Evolutionary conservation across 2,888 invertebrate genomes (phyloP), one percentile per base, ranked within the genome.

Genomic region (Nomada goodeniana): DNA sequence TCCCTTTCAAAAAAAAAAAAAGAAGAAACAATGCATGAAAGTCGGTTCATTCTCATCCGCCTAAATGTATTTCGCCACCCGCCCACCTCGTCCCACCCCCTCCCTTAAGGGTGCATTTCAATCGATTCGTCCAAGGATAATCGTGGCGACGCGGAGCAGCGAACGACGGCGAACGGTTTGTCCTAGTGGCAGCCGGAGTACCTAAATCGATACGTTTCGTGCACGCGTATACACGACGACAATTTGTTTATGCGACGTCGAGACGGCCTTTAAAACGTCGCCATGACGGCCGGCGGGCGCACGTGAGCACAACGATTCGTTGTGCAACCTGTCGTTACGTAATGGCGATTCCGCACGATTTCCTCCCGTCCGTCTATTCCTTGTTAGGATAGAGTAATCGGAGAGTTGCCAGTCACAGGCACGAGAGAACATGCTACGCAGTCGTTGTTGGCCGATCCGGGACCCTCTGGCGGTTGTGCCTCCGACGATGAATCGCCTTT

Each of bases 341-440:
- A 86, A 86, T 71, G 47, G 9, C 84, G 80, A 82, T 86, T 80
- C 86, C 76, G 53, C 85, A 65, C 78, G 78, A 80, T 84, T 85
- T 80, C 75, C 83, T 76, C 68, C 55, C 76, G 70, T 29, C 76
- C 64, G 63, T 69, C 72, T 73, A 73, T 74, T 85, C 79, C 77
- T 84, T 76, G 84, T 80, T 75, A 70, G 77, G 73, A 63, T 63
- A 70, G 70, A 85, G 82, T 78, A 75, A 76, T 80, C 83, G 67
- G 71, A 68, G 75, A 67, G 82, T 80, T 76, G 71, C 76, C 76
- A 69, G 72, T 61, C 42, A 65, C 81, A 65, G 80, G 5, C 70
- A 55, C 36, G 57, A 67, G 60, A 73, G 20, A 61, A 76, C 71
- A 60, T 47, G 44, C 23, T 20, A 53, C 7, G 50, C 47, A 29